Evolutionary conservation across 2,797 vertebrate species (phyloP).

Genomic region (Pseudochaenichthys georgianus): DNA sequence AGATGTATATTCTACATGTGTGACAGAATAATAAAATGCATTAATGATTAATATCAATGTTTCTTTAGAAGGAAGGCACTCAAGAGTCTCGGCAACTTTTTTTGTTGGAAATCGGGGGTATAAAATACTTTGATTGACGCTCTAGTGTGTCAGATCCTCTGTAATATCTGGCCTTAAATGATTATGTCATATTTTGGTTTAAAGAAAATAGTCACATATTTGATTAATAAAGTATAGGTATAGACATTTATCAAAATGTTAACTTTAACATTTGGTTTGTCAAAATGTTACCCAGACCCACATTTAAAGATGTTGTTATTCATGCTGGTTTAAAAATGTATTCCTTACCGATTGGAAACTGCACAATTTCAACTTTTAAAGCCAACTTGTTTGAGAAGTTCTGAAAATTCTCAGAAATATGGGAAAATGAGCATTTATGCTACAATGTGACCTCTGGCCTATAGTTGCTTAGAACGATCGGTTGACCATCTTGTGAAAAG

Average conservation of each 20-base stretch:
- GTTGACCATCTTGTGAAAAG: background rate
- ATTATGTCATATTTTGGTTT: background rate
- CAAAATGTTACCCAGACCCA: background rate
- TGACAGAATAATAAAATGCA: background rate
- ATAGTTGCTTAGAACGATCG: background rate
- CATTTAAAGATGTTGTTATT: background rate
- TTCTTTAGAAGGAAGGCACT: background rate
- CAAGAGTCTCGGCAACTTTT: background rate
- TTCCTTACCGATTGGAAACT: background rate
- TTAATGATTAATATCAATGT: conserved; percentile 1
- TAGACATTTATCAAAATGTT: background rate
- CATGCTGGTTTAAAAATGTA: background rate
- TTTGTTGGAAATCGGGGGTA: conserved; percentile 8
- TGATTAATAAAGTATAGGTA: background rate
- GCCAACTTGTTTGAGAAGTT: background rate
- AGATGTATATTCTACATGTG: background rate
- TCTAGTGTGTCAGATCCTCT: background rate
- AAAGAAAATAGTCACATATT: background rate
- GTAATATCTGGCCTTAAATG: background rate
- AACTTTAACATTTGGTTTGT: no score
- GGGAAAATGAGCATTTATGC: background rate
- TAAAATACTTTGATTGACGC: background rate
- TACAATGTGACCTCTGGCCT: background rate
- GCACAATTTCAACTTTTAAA: background rate
- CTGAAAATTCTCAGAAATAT: background rate